Conservation (phyloP, 2,113 vertebrate genomes). For the Neodon shergylaensis region DNA sequence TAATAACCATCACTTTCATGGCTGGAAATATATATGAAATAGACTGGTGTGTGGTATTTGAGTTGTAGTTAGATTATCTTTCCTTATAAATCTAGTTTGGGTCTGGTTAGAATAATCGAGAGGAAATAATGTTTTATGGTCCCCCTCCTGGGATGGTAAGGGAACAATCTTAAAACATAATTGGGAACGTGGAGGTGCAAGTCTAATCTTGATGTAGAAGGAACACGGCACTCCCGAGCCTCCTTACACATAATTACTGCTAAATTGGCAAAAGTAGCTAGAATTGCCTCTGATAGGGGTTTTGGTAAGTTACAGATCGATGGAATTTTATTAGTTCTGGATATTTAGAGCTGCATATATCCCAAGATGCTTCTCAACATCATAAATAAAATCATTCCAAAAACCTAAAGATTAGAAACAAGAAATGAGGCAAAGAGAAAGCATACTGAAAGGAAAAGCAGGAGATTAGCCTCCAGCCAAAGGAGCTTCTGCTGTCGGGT, state of each 20-base stretch:
- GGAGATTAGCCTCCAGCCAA: background rate
- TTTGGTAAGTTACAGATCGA: conserved; percentile 47
- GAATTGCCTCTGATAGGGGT: conserved; percentile 32
- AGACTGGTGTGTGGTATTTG: background rate
- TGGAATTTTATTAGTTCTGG: conserved; percentile 57
- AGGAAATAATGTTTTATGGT: background rate
- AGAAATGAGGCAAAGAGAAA: background rate
- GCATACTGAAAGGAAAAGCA: background rate
- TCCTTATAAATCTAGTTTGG: conserved; percentile 50
- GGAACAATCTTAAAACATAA: conserved; percentile 61
- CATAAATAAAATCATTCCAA: conserved; percentile 55
- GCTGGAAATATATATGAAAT: conserved; percentile 48
- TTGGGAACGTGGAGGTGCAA: conserved; percentile 5
- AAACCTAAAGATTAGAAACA: background rate
- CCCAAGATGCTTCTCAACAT: conserved; percentile 19
- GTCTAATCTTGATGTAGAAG: background rate
- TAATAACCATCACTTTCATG: conserved; percentile 30
- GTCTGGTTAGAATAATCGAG: conserved; percentile 44
- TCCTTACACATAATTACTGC: conserved; percentile 54
- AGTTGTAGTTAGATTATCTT: background rate
- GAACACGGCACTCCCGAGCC: background rate
- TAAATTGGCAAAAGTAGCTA: conserved; percentile 60
- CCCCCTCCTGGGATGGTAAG: background rate
- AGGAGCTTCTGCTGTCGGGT: background rate
- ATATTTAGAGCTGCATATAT: conserved; percentile 8